Conservation (phyloP, 2,113 vertebrate genomes). For the Heterotilapia buettikoferi region DNA sequence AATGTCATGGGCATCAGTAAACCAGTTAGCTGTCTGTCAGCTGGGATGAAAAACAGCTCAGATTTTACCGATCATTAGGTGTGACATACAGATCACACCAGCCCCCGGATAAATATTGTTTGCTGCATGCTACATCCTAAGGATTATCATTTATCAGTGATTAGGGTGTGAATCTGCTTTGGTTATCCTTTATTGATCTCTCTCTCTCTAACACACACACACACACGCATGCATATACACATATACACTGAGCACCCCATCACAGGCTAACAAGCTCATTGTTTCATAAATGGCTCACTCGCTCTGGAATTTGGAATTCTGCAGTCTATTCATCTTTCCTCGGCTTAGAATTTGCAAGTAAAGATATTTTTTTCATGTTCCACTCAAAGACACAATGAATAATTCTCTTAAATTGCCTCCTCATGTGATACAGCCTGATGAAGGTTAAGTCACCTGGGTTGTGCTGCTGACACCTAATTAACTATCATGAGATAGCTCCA, state of each 20-base stretch:
- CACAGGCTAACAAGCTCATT: background rate
- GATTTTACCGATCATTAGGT: constrained; percentile 38
- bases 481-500: constrained; percentile 19
- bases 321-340: constrained; percentile 38
- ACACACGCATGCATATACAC: background rate
- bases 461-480: constrained; percentile 59
- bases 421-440: constrained; percentile 52
- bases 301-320: constrained; percentile 11
- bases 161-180: background rate
- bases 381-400: constrained; percentile 61
- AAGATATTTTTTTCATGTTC: constrained; percentile 46
- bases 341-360: constrained; percentile 26
- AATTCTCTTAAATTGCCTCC: constrained; percentile 58
- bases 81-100: constrained; percentile 28
- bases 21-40: constrained; percentile 21
- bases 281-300: constrained; percentile 16
- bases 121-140: constrained; percentile 20
- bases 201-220: background rate
- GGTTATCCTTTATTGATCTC: background rate
- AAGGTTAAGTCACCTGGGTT: constrained; percentile 60
- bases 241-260: background rate
- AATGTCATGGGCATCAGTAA: constrained; percentile 10
- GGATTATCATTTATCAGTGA: constrained; percentile 38
- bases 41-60: constrained; percentile 1
- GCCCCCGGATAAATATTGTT: constrained; percentile 39